Conservation (phyloP, 2,797 vertebrate genomes). For the Perodicticus potto region DNA sequence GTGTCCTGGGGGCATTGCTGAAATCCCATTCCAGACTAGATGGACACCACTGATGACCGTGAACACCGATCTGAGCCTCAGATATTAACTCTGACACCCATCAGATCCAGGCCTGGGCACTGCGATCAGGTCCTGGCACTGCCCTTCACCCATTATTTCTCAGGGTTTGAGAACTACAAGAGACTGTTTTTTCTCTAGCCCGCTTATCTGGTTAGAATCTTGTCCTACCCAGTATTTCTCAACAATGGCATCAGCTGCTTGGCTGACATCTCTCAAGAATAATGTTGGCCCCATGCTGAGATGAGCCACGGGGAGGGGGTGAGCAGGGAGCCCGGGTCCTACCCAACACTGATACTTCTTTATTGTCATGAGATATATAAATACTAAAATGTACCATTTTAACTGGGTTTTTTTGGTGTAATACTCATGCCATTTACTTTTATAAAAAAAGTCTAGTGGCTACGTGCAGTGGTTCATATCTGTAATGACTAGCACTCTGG, state of each 20-base stretch:
- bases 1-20: background rate
- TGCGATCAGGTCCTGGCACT: background rate
- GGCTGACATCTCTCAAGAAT: background rate
- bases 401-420: background rate
- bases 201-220: background rate
- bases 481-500: too few species aligned
- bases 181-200: background rate
- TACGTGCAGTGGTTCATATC: too few species aligned
- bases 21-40: background rate
- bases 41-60: too few species aligned
- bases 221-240: background rate
- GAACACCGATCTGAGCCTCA: background rate
- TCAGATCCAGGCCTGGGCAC: fast-evolving
- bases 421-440: background rate
- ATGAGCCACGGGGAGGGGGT: background rate
- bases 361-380: background rate
- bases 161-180: background rate
- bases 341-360: background rate
- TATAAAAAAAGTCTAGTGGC: background rate
- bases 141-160: background rate
- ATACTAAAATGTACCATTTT: background rate
- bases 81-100: background rate
- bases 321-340: background rate
- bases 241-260: background rate
- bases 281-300: background rate